phyloP scores from a whole-genome alignment of 2,113 vertebrate species.

The Platichthys stellatus region DNA sequence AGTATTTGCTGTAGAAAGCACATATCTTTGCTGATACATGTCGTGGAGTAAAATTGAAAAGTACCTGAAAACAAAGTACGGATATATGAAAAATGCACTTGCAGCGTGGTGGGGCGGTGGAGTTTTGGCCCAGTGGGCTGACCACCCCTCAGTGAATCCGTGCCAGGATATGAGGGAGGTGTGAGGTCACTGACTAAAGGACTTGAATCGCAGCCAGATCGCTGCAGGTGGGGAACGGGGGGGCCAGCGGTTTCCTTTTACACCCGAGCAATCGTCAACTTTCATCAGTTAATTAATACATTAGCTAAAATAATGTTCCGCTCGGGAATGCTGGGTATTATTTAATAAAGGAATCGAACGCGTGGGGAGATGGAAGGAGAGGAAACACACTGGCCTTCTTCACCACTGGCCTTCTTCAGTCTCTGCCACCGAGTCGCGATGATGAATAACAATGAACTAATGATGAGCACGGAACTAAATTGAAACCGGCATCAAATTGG shows the following conservation, averaged over 20 bases:
- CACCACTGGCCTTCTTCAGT: conserved; percentile 62
- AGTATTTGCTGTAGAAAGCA: no score
- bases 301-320: conserved; percentile 53
- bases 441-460: conserved; percentile 66
- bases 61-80: no score
- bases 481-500: conserved; percentile 46
- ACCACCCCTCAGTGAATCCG: neutral
- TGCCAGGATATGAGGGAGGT: conserved; percentile 24
- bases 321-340: neutral
- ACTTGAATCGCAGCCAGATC: conserved; percentile 62
- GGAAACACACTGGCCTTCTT: conserved; percentile 50
- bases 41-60: no score
- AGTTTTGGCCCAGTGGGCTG: no score
- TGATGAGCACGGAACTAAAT: conserved; percentile 48
- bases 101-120: no score
- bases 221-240: no score
- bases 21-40: no score
- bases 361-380: neutral
- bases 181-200: conserved; percentile 25
- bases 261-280: conserved; percentile 34
- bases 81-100: no score
- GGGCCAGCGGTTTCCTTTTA: conserved; percentile 35
- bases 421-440: conserved; percentile 59
- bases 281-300: conserved; percentile 62
- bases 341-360: neutral